Evolutionary conservation across 2,888 invertebrate species (phyloP).

Genomic region (Clistopyga incitator): DNA sequence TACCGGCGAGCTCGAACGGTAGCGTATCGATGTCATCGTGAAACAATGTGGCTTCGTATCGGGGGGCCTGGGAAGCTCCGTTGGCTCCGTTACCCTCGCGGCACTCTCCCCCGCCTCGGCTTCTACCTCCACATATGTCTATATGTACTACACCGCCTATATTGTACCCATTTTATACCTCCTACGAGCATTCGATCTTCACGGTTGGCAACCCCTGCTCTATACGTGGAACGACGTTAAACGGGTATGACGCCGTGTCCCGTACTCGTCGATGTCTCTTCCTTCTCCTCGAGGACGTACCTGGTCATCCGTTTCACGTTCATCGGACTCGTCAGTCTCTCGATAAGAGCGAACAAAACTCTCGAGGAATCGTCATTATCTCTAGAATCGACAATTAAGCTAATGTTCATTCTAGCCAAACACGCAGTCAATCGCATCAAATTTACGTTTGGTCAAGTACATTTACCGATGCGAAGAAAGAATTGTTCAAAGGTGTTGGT

Average conservation of each 20-base stretch:
- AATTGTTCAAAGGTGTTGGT: not conserved
- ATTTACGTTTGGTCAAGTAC: not conserved
- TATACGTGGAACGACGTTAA: conserved; percentile 48
- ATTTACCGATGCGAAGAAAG: not conserved
- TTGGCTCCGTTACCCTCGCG: conserved; percentile 60
- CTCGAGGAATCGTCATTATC: not conserved
- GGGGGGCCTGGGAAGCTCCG: conserved; percentile 64
- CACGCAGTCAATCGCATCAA: not conserved
- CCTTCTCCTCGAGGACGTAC: conserved; percentile 30
- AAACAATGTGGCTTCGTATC: conserved; percentile 68
- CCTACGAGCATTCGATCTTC: conserved; percentile 7
- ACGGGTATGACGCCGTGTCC: conserved; percentile 43
- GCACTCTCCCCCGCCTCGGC: conserved; percentile 23
- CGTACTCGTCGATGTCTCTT: conserved; percentile 40
- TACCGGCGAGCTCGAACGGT: conserved; percentile 62
- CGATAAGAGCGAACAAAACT: not conserved
- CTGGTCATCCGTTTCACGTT: conserved; percentile 12
- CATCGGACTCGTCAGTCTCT: not conserved
- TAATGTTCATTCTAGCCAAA: not conserved
- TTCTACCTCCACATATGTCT: conserved; percentile 9
- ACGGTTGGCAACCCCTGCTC: conserved; percentile 49
- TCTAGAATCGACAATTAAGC: not conserved
- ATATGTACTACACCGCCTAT: conserved; percentile 9
- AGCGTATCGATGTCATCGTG: conserved; percentile 69
- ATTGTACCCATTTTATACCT: conserved; percentile 18